Evolutionary conservation across 2,888 invertebrate genomes (phyloP), one percentile per base, ranked within the genome.

Genomic region (Anthophora plumipes): DNA sequence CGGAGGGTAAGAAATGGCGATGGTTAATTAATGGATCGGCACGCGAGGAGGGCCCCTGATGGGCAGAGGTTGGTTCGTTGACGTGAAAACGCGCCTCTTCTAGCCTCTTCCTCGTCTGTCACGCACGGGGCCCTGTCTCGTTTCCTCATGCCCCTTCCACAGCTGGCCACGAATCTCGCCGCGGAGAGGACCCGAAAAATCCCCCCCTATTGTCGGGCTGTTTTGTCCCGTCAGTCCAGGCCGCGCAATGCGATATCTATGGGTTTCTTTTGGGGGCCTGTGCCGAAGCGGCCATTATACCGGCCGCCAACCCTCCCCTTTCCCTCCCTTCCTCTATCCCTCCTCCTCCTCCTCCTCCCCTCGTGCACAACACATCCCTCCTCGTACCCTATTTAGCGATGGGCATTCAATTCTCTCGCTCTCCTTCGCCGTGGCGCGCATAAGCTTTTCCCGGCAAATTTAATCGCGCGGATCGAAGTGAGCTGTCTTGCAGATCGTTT

Each of bases 191-290:
- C 77, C 74, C 61, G 70, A 69, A 72, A 43, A 52, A 37, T 60
- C 59, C 82, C 84, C 73, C 72, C 68, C 77, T 90, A 91, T 93
- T 92, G 93, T 92, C 88, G 88, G 78, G 85, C 84, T 90, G 92
- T 93, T 93, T 93, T 93, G 93, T 93, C 92, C 93, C 93, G 92
- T 93, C 93, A 93, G 92, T 93, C 92, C 92, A 87, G 82, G 82
- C 85, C 85, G 91, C 88, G 93, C 92, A 93, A 93, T 91, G 92
- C 90, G 92, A 93, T 93, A 92, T 93, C 92, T 91, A 91, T 89
- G 91, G 87, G 91, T 91, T 91, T 89, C 91, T 92, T 92, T 91
- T 89, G 89, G 88, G 87, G 89, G 86, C 89, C 88, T 86, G 85
- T 88, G 84, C 87, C 87, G 87, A 87, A 85, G 89, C 91, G 90